Evolutionary conservation across 2,797 vertebrate species (phyloP).

Genomic region (Liasis olivaceus): DNA sequence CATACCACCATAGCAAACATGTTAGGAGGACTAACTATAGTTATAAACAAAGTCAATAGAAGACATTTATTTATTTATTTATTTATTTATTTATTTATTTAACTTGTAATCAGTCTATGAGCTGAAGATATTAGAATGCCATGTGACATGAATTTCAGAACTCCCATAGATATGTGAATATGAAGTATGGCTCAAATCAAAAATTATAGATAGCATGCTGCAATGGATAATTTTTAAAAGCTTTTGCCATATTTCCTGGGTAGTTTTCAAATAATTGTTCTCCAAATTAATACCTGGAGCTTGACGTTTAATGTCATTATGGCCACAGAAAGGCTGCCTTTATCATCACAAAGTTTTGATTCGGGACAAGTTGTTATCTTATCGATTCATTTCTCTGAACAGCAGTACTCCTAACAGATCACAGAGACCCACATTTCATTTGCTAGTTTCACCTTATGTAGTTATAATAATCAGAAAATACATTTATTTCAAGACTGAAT

Average conservation of each 20-base stretch:
- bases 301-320: not conserved
- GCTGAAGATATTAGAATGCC: not conserved
- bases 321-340: not conserved
- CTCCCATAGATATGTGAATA: not conserved
- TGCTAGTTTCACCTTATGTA: not conserved
- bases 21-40: not conserved
- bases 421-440: not conserved
- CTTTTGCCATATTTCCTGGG: not conserved
- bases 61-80: no score
- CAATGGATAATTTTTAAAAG: not conserved
- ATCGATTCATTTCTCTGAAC: not conserved
- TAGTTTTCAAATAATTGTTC: not conserved
- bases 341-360: not conserved
- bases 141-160: not conserved
- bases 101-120: not conserved
- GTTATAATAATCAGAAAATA: not conserved
- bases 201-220: not conserved
- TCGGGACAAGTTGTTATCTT: not conserved
- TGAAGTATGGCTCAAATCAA: not conserved
- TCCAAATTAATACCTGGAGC: not conserved
- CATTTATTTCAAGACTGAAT: not conserved
- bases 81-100: not conserved
- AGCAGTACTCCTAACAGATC: not conserved
- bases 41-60: not conserved
- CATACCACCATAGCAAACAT: not conserved